phyloP scores from a whole-genome alignment of 2,113 vertebrate genomes.

The Misgurnus anguillicaudatus region DNA sequence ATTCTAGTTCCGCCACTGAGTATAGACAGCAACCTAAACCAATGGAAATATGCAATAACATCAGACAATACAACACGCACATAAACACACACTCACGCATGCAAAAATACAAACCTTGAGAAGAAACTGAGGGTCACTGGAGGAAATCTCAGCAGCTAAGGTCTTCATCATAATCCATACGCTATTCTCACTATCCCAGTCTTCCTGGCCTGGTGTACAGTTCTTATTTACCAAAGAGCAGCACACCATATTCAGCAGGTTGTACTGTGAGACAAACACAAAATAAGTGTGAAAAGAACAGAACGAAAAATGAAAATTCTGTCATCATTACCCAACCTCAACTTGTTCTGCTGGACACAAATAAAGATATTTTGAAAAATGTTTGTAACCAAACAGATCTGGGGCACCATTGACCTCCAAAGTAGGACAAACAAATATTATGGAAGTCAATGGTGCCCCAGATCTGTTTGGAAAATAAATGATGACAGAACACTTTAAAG shows the following conservation, averaged over 20 bases:
- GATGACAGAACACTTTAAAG: no score
- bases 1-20: no score
- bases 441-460: no score
- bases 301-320: neutral
- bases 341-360: no score
- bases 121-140: slow-evolving; percentile 81
- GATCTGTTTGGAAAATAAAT: no score
- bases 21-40: slow-evolving; percentile 82
- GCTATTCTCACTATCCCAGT: slow-evolving; percentile 47
- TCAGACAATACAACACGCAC: neutral
- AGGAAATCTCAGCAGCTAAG: slow-evolving; percentile 71
- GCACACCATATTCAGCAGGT: slow-evolving; percentile 78
- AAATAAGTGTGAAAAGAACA: neutral
- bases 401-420: no score
- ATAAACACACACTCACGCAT: neutral
- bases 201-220: slow-evolving; percentile 60
- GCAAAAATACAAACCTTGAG: slow-evolving; percentile 74
- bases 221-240: slow-evolving; percentile 72
- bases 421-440: no score
- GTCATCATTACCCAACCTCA: no score
- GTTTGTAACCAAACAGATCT: no score
- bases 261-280: slow-evolving; percentile 68
- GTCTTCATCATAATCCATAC: slow-evolving; percentile 66
- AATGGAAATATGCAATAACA: slow-evolving; percentile 6
- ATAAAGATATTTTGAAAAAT: no score